These are phyloP conservation scores for Tetranychus piercei DNA, from an alignment of 2,888 invertebrate species.

Conservation along the genomic window DNA sequence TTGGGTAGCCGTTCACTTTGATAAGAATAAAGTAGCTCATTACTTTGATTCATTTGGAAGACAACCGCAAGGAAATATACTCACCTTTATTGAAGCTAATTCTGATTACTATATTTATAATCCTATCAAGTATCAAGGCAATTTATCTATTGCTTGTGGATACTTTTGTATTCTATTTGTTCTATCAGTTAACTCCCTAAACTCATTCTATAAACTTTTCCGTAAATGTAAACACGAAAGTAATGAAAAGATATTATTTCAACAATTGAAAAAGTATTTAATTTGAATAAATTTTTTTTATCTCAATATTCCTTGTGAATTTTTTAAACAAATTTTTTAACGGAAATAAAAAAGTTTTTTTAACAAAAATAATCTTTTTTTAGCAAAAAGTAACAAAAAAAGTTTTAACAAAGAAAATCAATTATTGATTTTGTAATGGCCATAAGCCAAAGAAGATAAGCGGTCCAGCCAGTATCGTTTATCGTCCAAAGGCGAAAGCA, in stretches of 20 bases:
- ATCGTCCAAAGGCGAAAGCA: neutral
- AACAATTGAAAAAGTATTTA: neutral
- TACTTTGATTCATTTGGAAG: constrained; percentile 7
- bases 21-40: neutral
- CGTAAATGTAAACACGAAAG: neutral
- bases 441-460: neutral
- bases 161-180: neutral
- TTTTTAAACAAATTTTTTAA: too few species aligned
- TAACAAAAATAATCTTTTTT: too few species aligned
- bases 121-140: neutral
- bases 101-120: neutral
- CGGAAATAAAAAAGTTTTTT: too few species aligned
- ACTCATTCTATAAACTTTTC: neutral
- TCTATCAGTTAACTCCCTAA: neutral
- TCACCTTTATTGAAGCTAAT: neutral
- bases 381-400: neutral
- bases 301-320: too few species aligned
- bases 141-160: neutral
- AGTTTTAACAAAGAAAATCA: neutral
- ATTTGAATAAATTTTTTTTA: neutral
- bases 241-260: neutral
- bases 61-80: neutral
- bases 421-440: neutral
- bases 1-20: neutral
- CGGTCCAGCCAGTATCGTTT: neutral